Evolutionary conservation across 2,888 invertebrate genomes (phyloP).

Genomic region (Drosophila neonasuta): DNA sequence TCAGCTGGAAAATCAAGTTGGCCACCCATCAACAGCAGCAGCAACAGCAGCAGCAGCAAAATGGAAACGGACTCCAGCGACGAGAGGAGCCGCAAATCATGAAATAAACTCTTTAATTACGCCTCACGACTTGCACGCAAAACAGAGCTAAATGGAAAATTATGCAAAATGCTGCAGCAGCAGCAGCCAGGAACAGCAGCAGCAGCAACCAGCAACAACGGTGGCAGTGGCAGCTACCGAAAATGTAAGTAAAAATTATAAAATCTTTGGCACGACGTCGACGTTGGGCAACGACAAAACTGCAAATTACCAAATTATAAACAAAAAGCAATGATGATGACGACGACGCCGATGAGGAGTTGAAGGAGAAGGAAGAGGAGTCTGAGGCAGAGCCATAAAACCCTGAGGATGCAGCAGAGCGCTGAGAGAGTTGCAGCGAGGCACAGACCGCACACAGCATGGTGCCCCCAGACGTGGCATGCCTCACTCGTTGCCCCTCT

Average conservation of each 20-base stretch:
- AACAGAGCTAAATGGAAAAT: constrained; percentile 68
- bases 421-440: constrained; percentile 8
- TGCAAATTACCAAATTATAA: constrained; percentile 76
- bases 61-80: constrained; percentile 34
- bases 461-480: constrained; percentile 43
- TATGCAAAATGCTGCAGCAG: constrained; percentile 68
- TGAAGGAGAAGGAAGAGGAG: constrained; percentile 17
- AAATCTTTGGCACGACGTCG: constrained; percentile 73
- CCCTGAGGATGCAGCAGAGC: constrained; percentile 46
- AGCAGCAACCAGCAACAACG: constrained; percentile 6
- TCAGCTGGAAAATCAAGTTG: constrained; percentile 74
- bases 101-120: constrained; percentile 78
- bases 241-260: constrained; percentile 72
- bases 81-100: constrained; percentile 63
- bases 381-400: constrained; percentile 36
- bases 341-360: constrained; percentile 23
- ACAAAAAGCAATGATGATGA: constrained; percentile 57
- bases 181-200: constrained; percentile 29
- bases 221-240: constrained; percentile 60
- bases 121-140: constrained; percentile 69
- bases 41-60: constrained; percentile 20
- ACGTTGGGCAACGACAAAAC: constrained; percentile 68
- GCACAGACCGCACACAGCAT: constrained; percentile 60
- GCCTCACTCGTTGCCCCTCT: neutral
- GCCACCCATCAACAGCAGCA: constrained; percentile 59